phyloP scores from a whole-genome alignment of 2,888 invertebrate species.

The Synanthedon myopaeformis region DNA sequence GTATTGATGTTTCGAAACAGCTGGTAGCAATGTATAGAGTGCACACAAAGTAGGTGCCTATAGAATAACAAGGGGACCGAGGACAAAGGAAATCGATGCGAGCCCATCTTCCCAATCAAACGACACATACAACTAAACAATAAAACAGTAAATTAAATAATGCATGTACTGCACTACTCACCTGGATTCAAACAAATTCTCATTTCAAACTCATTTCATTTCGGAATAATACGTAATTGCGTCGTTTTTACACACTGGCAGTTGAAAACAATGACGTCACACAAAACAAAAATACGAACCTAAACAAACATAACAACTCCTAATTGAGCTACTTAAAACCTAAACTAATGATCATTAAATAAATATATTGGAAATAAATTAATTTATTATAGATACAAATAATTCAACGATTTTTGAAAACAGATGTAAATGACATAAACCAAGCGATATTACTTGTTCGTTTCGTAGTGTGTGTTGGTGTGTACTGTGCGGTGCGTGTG shows the following conservation, averaged over 20 bases:
- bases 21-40: constrained; percentile 25
- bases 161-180: constrained; percentile 17
- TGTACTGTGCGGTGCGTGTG: background rate
- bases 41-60: constrained; percentile 7
- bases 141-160: background rate
- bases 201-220: constrained; percentile 69
- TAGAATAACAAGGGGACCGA: constrained; percentile 30
- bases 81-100: constrained; percentile 68
- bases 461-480: constrained; percentile 10
- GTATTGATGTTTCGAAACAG: constrained; percentile 36
- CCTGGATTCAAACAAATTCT: constrained; percentile 51
- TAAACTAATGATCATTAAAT: constrained; percentile 26
- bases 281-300: constrained; percentile 36
- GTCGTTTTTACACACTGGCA: constrained; percentile 66
- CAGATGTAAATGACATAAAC: constrained; percentile 50
- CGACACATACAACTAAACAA: constrained; percentile 1
- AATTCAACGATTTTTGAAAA: constrained; percentile 56
- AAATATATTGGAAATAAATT: constrained; percentile 47
- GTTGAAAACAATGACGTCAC: constrained; percentile 73
- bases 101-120: constrained; percentile 18
- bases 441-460: constrained; percentile 3
- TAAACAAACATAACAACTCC: constrained; percentile 37
- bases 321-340: background rate
- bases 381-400: constrained; percentile 47
- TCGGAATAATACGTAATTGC: constrained; percentile 69